Conservation (phyloP, 2,888 invertebrate species). For the Fragum sueziense region DNA sequence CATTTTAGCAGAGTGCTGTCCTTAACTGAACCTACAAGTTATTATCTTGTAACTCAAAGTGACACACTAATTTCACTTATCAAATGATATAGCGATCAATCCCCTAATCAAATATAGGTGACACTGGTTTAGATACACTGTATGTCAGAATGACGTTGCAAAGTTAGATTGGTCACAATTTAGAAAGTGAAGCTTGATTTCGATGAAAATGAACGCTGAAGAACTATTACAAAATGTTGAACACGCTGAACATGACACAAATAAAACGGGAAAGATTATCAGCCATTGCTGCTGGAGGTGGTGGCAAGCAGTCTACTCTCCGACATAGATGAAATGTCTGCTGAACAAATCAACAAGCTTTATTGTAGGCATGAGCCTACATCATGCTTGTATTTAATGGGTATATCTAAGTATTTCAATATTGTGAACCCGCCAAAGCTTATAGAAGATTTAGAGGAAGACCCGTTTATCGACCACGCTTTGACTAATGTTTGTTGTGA, state of each 20-base stretch:
- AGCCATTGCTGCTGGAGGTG: conserved; percentile 46
- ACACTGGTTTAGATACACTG: too few relatives aligned
- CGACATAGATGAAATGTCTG: neutral
- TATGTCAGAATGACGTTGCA: too few relatives aligned
- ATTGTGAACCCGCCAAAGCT: conserved; percentile 40
- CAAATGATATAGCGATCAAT: too few relatives aligned
- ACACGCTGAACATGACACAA: conserved; percentile 28
- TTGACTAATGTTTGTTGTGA: conserved; percentile 27
- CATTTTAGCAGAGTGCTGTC: too few relatives aligned
- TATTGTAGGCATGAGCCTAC: conserved; percentile 40
- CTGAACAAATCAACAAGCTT: conserved; percentile 43
- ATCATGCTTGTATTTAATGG: conserved; percentile 41
- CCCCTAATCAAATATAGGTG: too few relatives aligned
- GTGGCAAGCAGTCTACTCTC: conserved; percentile 18
- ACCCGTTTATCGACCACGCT: conserved; percentile 45
- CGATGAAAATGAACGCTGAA: conserved; percentile 44
- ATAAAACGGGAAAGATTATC: conserved; percentile 45
- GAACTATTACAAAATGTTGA: conserved; percentile 33
- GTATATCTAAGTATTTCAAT: conserved; percentile 43
- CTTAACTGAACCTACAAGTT: too few relatives aligned
- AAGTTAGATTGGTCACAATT: too few relatives aligned
- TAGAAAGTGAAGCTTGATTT: too few relatives aligned
- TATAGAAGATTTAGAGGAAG: conserved; percentile 48
- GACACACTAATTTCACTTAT: too few relatives aligned
- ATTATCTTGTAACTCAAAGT: too few relatives aligned